These are phyloP conservation scores for Margarornis squamiger DNA, from an alignment of 2,797 vertebrate species.

Conservation along the genomic window DNA sequence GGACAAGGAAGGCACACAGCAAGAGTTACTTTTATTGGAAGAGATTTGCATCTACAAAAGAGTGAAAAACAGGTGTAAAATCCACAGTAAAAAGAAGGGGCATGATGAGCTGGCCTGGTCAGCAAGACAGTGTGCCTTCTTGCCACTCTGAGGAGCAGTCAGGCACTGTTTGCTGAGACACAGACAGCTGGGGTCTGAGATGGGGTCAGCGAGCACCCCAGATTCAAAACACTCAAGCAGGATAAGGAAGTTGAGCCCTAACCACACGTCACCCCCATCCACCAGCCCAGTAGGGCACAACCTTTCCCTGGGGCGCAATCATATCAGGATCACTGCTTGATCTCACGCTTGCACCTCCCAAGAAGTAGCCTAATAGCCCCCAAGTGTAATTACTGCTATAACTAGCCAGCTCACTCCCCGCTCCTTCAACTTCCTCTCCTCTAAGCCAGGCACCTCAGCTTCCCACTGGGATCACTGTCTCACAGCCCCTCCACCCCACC, in stretches of 20 bases:
- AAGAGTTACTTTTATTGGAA: slow-evolving; percentile 72
- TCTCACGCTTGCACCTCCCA: not conserved
- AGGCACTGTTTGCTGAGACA: not conserved
- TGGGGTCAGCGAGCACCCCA: not conserved
- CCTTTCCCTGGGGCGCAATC: not conserved
- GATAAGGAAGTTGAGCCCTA: slow-evolving; percentile 15
- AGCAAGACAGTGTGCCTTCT: not conserved
- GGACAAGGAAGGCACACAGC: not conserved
- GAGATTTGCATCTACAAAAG: slow-evolving; percentile 62
- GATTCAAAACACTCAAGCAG: not conserved
- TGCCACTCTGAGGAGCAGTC: not conserved
- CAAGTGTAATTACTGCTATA: not conserved
- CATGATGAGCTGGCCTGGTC: not conserved
- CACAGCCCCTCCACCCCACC: not conserved
- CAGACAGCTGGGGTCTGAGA: not conserved
- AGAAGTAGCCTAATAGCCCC: not conserved
- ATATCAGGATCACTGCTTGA: accelerated
- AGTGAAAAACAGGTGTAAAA: slow-evolving; percentile 70
- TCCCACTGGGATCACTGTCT: not conserved
- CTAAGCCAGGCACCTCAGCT: not conserved
- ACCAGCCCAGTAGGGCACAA: not conserved
- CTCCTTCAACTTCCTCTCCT: not conserved
- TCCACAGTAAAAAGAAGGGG: slow-evolving; percentile 57
- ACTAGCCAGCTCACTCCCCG: not conserved
- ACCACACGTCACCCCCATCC: not conserved